Base-by-base conservation (phyloP, 2,113 vertebrate species). In the Gadus chalcogrammus region DNA sequence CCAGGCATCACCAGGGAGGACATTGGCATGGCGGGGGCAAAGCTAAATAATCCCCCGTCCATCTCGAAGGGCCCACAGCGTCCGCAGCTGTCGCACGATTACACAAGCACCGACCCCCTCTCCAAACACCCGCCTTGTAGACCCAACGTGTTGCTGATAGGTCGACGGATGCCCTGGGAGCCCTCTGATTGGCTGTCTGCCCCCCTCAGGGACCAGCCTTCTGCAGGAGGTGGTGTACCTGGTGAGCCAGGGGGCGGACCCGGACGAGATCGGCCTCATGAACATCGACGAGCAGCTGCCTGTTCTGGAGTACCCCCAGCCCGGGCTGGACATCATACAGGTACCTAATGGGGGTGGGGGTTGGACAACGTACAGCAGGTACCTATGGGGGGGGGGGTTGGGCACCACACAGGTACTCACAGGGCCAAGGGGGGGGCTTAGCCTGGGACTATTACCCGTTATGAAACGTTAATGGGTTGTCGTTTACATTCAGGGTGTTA, bases 251-350 rank as follows among this genome's bases (percentile, higher is more conserved):
- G 97, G 96, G 24, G 97, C 94, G 0, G 97, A 99, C 85, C 96
- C 96, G 0, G 97, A 99, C 70, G 97, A 99, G 87, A 98, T 98
- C 2, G 97, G 96, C 77, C 86, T 99, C 56, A 98, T 99, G 97
- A 99, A 99, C 88, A 99, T 99, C 22, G 97, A 99, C 56, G 97
- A 99, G 75, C 97, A 99, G 74, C 93, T 99, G 64, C 97, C 97
- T 0, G 97, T 99, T 64, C 80, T 99, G 71, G 97, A 99, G 80
- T 99, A 99, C 69, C 97, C 97, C 0, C 96, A 98, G 70, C 97
- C 97, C 0, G 97, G 97, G 5, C 91, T 99, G 81, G 97, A 99
- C 72, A 97, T 99, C 84, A 97, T 99, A 84, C 97, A 98, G 97
- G 97, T 99, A 88, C 68, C 12, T 11, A n/a, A 22, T 4, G 11